Evolutionary conservation across 2,797 vertebrate species (phyloP).

Genomic region (Echiichthys vipera): DNA sequence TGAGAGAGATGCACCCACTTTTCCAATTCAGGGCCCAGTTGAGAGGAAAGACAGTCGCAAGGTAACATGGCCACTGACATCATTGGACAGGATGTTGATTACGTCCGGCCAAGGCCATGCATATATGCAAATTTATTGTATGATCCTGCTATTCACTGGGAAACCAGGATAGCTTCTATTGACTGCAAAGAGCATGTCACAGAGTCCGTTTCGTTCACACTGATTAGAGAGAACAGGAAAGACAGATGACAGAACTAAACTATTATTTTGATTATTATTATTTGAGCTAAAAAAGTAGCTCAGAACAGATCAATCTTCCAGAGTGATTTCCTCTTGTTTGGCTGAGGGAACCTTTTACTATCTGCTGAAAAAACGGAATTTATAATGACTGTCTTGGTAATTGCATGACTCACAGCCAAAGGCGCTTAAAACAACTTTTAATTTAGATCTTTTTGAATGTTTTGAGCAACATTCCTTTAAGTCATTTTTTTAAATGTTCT

Average conservation of each 20-base stretch:
- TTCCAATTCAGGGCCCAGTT: slow-evolving; percentile 76
- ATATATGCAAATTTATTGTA: slow-evolving; percentile 56
- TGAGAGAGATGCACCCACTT: slow-evolving; percentile 79
- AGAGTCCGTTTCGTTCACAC: slow-evolving; percentile 23
- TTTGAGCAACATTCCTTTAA: slow-evolving; percentile 7
- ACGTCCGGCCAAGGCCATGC: slow-evolving; percentile 29
- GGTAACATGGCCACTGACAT: slow-evolving; percentile 45
- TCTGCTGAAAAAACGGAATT: slow-evolving; percentile 52
- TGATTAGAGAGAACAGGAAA: slow-evolving; percentile 20
- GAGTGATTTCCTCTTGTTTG: slow-evolving; percentile 46
- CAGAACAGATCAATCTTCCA: slow-evolving; percentile 24
- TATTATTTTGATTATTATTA: no score
- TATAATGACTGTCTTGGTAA: slow-evolving; percentile 27
- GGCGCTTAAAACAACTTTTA: slow-evolving; percentile 21
- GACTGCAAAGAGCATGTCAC: slow-evolving; percentile 31
- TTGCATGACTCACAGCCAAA: slow-evolving; percentile 28
- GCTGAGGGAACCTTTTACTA: slow-evolving; percentile 52
- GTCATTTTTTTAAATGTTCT: not conserved
- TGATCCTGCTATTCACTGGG: slow-evolving; percentile 42
- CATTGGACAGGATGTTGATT: slow-evolving; percentile 21
- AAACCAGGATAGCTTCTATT: slow-evolving; percentile 24
- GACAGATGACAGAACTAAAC: slow-evolving; percentile 32
- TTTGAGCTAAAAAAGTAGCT: slow-evolving; percentile 40
- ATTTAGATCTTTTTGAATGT: slow-evolving; percentile 12
- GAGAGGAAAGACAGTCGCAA: slow-evolving; percentile 56